Conservation (phyloP, 2,888 invertebrate genomes). For the Sinotaia quadrata region DNA sequence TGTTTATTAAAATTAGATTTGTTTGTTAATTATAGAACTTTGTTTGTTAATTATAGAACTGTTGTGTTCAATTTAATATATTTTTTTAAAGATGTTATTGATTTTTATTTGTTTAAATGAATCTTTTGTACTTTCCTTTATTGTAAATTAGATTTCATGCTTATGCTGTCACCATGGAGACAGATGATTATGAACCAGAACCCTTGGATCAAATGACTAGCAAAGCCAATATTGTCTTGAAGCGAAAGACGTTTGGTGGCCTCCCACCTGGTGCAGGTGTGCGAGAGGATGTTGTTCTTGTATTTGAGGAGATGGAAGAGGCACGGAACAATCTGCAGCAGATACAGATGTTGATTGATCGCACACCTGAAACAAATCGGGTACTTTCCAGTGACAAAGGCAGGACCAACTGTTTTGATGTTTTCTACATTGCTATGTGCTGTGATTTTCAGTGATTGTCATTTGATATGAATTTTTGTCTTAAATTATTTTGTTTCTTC, state of each 20-base stretch:
- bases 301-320: conserved; percentile 72
- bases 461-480: no score
- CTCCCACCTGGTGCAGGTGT: conserved; percentile 70
- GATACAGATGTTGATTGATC: conserved; percentile 59
- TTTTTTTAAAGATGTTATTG: background rate
- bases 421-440: no score
- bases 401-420: no score
- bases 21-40: no score
- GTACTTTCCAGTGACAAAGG: conserved; percentile 22
- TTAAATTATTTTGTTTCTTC: no score
- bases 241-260: conserved; percentile 68
- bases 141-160: conserved; percentile 66
- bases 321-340: conserved; percentile 64
- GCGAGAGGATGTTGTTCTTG: conserved; percentile 68
- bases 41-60: no score
- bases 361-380: conserved; percentile 42
- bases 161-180: conserved; percentile 70
- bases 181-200: conserved; percentile 67
- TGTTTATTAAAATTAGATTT: no score
- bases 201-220: conserved; percentile 57
- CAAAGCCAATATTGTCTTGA: conserved; percentile 65
- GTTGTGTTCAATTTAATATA: background rate
- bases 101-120: background rate
- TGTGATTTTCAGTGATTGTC: no score
- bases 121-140: no score